A percentile compares a stretch with the other conserved stretches of the same genome.
Conservation (phyloP, 2,888 invertebrate genomes). For the Beris morrisii region DNA sequence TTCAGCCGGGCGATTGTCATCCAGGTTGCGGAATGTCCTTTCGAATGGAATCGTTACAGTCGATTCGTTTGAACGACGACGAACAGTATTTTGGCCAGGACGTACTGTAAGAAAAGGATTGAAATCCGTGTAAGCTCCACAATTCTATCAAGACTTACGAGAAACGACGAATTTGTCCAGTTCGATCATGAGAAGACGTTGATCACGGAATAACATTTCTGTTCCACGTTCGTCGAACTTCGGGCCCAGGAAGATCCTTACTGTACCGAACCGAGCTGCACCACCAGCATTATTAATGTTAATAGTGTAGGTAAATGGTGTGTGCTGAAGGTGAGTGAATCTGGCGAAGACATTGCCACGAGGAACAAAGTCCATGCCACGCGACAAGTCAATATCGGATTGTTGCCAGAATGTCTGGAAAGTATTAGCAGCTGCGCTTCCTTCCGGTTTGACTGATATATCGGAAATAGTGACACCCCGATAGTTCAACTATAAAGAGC, state of each 20-base stretch:
- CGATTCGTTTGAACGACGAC: constrained; percentile 69
- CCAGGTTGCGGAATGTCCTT: constrained; percentile 74
- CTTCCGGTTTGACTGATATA: constrained; percentile 59
- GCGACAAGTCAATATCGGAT: constrained; percentile 73
- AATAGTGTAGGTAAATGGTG: constrained; percentile 69
- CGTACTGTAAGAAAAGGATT: constrained; percentile 59
- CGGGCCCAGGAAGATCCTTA: constrained; percentile 69
- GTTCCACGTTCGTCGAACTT: constrained; percentile 67
- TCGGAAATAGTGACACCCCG: constrained; percentile 63
- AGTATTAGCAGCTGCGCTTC: constrained; percentile 59
- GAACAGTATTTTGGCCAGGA: constrained; percentile 68
- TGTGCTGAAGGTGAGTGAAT: constrained; percentile 77
- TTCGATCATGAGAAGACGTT: constrained; percentile 67
- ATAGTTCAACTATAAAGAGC: constrained; percentile 44
- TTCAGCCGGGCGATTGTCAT: constrained; percentile 62
- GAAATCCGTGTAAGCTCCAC: background rate
- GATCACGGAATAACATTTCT: constrained; percentile 63
- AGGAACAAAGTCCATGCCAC: constrained; percentile 82
- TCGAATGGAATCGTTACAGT: constrained; percentile 83
- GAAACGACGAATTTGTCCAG: constrained; percentile 66
- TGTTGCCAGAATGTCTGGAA: constrained; percentile 78
- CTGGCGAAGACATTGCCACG: constrained; percentile 70
- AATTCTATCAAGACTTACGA: constrained; percentile 56
- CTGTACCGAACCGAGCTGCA: constrained; percentile 61
- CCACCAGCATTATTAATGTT: constrained; percentile 63